Evolutionary conservation across 2,797 vertebrate species (phyloP).

Genomic region (Telmatherina bonti): DNA sequence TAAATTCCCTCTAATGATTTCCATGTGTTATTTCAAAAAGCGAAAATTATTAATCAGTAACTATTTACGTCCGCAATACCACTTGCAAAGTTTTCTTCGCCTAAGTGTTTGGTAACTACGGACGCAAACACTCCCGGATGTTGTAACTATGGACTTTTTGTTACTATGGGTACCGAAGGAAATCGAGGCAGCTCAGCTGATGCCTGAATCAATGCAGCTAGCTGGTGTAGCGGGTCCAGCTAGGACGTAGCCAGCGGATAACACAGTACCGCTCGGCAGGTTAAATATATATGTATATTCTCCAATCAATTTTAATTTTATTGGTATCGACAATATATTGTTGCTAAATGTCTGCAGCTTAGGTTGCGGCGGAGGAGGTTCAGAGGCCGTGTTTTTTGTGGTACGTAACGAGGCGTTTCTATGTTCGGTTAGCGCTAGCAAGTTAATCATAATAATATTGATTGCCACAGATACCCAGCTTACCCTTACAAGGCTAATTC

Average conservation of each 20-base stretch:
- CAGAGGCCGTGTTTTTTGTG: constrained; percentile 59
- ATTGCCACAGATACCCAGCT: constrained; percentile 3
- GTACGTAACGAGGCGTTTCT: constrained; percentile 52
- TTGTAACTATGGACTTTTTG: constrained; percentile 65
- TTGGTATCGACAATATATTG: neutral
- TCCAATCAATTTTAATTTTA: constrained; percentile 1
- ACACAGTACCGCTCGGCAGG: constrained; percentile 11
- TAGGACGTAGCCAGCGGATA: constrained; percentile 60
- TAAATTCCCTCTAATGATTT: constrained; percentile 84
- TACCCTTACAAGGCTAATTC: neutral
- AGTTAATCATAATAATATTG: constrained; percentile 37
- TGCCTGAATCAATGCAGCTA: constrained; percentile 41
- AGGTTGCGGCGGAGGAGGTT: constrained; percentile 48
- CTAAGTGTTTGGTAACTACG: constrained; percentile 60
- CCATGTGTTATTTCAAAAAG: constrained; percentile 69
- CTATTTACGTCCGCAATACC: no score
- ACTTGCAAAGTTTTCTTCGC: neutral
- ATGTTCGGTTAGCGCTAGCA: constrained; percentile 41
- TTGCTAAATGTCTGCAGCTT: constrained; percentile 52
- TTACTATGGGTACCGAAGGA: constrained; percentile 63
- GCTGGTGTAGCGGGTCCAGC: constrained; percentile 46
- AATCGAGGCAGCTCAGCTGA: constrained; percentile 59
- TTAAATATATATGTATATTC: neutral
- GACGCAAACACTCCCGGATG: constrained; percentile 66
- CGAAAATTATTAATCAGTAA: neutral